phyloP scores from a whole-genome alignment of 2,113 vertebrate genomes.

The Cynocephalus volans region DNA sequence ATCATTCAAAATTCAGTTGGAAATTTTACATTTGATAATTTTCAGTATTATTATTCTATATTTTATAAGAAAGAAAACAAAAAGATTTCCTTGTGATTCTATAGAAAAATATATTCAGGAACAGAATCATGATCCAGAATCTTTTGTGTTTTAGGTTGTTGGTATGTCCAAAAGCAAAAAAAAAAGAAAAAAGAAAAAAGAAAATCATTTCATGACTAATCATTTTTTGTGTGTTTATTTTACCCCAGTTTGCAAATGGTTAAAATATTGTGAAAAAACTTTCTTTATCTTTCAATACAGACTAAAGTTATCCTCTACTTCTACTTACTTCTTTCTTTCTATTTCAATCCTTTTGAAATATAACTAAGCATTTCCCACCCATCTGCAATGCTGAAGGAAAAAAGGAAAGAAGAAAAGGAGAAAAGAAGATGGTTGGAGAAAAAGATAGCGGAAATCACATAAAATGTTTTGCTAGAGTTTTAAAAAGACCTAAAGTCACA shows the following conservation, averaged over 20 bases:
- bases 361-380: not conserved
- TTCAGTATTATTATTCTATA: not conserved
- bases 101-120: not conserved
- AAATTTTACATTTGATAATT: not conserved
- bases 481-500: not conserved
- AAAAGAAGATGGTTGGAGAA: not conserved
- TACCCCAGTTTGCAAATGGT: not conserved
- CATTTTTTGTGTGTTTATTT: not conserved
- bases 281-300: not conserved
- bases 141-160: not conserved
- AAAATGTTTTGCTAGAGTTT: not conserved
- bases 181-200: not conserved
- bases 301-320: not conserved
- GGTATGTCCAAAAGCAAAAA: not conserved
- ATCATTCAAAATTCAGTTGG: conserved; percentile 5
- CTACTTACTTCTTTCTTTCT: not conserved
- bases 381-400: not conserved
- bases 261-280: not conserved
- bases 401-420: not conserved
- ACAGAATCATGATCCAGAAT: not conserved
- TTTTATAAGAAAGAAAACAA: not conserved
- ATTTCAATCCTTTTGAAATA: not conserved
- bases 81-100: not conserved
- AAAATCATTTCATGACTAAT: not conserved
- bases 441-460: not conserved